Percentiles rank a stretch among this genome's conserved stretches.
Conservation (phyloP, 2,888 invertebrate genomes). For the Scotopteryx bipunctaria region DNA sequence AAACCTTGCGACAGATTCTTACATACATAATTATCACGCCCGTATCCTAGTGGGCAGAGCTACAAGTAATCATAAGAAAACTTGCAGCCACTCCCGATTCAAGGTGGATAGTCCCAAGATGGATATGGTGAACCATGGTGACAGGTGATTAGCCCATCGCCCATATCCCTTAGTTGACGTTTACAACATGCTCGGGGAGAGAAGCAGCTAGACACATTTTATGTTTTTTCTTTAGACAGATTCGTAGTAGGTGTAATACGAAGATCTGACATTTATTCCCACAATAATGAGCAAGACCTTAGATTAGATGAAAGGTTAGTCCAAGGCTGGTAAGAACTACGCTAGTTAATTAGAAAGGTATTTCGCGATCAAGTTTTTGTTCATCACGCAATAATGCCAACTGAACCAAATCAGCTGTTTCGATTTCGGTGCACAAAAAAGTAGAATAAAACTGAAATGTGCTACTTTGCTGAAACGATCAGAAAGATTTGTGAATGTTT, state of each 20-base stretch:
- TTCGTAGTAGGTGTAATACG: slow-evolving; percentile 5
- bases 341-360: slow-evolving; percentile 35
- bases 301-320: slow-evolving; percentile 14
- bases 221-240: not conserved
- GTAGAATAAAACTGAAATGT: slow-evolving; percentile 23
- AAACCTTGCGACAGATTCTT: no score
- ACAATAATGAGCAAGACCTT: slow-evolving; percentile 13
- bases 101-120: no score
- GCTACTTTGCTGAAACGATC: slow-evolving; percentile 24
- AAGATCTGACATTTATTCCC: slow-evolving; percentile 14
- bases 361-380: slow-evolving; percentile 36
- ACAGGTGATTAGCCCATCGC: no score
- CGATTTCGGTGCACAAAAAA: slow-evolving; percentile 29
- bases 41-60: no score
- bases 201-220: no score
- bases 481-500: no score
- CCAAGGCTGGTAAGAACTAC: slow-evolving; percentile 21
- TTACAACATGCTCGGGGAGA: no score
- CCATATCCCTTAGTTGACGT: no score
- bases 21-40: no score
- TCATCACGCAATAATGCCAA: slow-evolving; percentile 29
- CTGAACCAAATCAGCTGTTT: slow-evolving; percentile 36
- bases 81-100: no score
- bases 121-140: no score
- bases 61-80: no score